These are phyloP conservation scores for Caenorhabditis remanei DNA, from an alignment of 1,140 invertebrate species.

Conservation along the genomic window DNA sequence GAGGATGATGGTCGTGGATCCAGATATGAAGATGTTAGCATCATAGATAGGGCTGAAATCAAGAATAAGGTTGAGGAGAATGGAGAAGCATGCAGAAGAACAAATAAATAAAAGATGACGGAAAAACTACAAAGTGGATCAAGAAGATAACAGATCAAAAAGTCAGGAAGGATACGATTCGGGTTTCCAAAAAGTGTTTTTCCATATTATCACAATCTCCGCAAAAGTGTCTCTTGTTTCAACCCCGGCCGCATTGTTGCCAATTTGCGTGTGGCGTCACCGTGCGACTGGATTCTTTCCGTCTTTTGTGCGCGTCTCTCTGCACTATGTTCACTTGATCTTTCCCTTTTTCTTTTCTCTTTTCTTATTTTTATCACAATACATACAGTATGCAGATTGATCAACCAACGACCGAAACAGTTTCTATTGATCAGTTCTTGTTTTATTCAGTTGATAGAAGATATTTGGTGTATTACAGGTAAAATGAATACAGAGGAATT, in stretches of 20 bases:
- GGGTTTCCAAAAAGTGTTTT: neutral
- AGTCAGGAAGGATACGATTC: neutral
- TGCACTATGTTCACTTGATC: slow-evolving; percentile 26
- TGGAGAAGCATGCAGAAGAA: too few relatives aligned
- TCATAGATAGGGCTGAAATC: neutral
- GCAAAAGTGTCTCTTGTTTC: slow-evolving; percentile 36
- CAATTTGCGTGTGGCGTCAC: neutral
- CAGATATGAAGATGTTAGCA: neutral
- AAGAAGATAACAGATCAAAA: neutral
- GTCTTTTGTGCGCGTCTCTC: neutral
- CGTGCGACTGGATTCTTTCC: neutral
- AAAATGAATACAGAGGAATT: too few relatives aligned
- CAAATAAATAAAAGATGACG: neutral
- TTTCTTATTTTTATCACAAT: neutral
- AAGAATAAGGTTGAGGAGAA: neutral
- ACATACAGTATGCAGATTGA: neutral
- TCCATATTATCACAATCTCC: neutral
- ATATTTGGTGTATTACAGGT: too few relatives aligned
- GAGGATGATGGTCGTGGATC: slow-evolving; percentile 11
- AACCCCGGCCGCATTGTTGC: neutral
- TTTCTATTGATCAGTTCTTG: too few relatives aligned
- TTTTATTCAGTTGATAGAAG: too few relatives aligned
- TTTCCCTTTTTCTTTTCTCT: neutral
- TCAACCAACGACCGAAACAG: too few relatives aligned
- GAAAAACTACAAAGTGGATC: neutral